Evolutionary conservation across 2,113 vertebrate genomes (phyloP), one percentile per base, ranked within the genome.

Genomic region (Nymphicus hollandicus): DNA sequence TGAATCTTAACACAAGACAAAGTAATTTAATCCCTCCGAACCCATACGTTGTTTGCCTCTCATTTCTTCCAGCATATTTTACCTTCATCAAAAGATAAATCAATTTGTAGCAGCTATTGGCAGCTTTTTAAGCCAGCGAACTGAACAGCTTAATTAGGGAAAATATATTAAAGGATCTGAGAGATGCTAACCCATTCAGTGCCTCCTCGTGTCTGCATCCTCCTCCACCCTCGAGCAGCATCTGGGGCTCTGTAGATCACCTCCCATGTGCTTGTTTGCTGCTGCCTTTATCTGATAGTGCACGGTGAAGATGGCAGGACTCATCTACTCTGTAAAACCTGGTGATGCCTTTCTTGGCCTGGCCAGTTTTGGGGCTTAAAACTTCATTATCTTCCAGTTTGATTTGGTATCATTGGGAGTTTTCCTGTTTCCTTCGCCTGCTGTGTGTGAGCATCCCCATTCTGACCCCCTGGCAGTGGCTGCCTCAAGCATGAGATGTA

Each of bases 31-130:
- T 96, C 93, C 88, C 76, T 81, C 81, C 85, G 65, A 96, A 88
- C 92, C 92, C 95, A 93, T 95, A 94, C 88, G 77, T 86, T 95
- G 91, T 93, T 95, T 96, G 80, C 96, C 88, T 97, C 94, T 91
- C 93, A 88, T 96, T 96, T 97, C 92, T 97, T 95, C 79, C 96
- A 89, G 96, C 95, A 96, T 97, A 95, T 96, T 97, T 97, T 97
- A 96, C 95, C 93, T 98, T 97, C 95, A 95, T 98, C 95, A 97
- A 96, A 96, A 89, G 94, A 96, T 96, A 95, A 97, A 97, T 98
- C 96, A 97, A 95, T 97, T 97, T 97, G 93, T 94, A 97, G 97
- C 94, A 97, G 96, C 88, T 97, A 96, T 97, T 95, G 98, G 95
- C 97, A 98, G 93, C 90, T 93, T 86, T 96, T 97, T 97, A 97